Conservation (phyloP, 64 coral and sea anemone genomes). For the Porites australiensis region DNA sequence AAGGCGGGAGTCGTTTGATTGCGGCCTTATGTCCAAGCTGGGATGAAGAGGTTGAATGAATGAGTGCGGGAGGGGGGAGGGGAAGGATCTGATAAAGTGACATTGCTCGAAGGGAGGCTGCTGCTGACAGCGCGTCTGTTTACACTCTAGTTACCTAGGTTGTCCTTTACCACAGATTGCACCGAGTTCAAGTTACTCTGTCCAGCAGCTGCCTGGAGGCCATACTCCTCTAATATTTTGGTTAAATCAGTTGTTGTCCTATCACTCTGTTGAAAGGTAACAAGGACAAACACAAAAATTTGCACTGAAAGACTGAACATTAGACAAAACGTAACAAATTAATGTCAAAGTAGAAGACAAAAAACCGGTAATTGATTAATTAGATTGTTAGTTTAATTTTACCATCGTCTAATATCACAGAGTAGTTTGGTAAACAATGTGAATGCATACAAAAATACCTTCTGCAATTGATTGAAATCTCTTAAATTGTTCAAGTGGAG, state of each 20-base stretch:
- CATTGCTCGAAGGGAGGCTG: no score
- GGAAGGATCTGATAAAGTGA: no score
- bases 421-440: no score
- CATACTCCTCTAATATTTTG: conserved; percentile 21
- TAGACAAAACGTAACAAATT: no score
- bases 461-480: conserved; percentile 36
- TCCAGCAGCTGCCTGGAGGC: conserved; percentile 50
- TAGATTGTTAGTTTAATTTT: no score
- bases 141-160: conserved; percentile 1
- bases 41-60: no score
- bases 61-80: no score
- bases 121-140: background rate
- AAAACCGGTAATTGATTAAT: no score
- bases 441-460: background rate
- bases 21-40: no score
- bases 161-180: background rate
- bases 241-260: conserved; percentile 44
- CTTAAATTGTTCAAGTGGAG: conserved; percentile 37
- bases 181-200: background rate
- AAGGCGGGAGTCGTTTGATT: no score
- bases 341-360: no score
- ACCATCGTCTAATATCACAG: no score
- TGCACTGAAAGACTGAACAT: background rate
- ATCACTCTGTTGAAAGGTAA: conserved; percentile 33
- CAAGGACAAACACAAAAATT: background rate